These are phyloP conservation scores for Neotragus moschatus DNA, from an alignment of 2,113 vertebrate species.

Conservation along the genomic window DNA sequence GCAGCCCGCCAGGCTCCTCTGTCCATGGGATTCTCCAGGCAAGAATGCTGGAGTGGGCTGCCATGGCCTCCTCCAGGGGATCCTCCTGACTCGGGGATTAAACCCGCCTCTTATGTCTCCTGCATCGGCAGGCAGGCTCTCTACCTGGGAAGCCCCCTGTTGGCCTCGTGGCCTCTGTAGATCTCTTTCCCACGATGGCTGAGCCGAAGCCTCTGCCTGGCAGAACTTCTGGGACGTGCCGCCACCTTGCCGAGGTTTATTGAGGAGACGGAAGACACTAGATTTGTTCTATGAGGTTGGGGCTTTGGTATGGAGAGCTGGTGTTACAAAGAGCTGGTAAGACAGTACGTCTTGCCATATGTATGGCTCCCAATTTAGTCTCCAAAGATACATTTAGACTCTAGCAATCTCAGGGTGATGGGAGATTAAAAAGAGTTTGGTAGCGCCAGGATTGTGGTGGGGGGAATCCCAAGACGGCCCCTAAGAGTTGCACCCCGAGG, in stretches of 20 bases:
- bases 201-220: not conserved
- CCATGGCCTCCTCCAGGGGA: not conserved
- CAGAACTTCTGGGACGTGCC: not conserved
- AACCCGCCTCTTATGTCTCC: not conserved
- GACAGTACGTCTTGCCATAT: fast-evolving
- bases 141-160: not conserved
- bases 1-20: not conserved
- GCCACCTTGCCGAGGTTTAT: fast-evolving
- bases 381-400: not conserved
- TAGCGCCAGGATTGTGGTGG: not conserved
- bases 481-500: fast-evolving
- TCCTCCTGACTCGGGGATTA: not conserved
- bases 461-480: not conserved
- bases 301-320: not conserved
- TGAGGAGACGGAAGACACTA: not conserved
- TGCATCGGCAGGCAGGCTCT: not conserved
- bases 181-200: fast-evolving
- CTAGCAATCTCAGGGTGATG: not conserved
- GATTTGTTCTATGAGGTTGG: not conserved
- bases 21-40: not conserved
- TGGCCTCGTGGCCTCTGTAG: not conserved
- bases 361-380: not conserved
- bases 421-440: not conserved
- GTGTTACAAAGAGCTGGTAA: not conserved
- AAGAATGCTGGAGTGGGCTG: not conserved